Base-by-base conservation (phyloP, 2,113 vertebrate species). In the Phyllostomus hastatus region DNA sequence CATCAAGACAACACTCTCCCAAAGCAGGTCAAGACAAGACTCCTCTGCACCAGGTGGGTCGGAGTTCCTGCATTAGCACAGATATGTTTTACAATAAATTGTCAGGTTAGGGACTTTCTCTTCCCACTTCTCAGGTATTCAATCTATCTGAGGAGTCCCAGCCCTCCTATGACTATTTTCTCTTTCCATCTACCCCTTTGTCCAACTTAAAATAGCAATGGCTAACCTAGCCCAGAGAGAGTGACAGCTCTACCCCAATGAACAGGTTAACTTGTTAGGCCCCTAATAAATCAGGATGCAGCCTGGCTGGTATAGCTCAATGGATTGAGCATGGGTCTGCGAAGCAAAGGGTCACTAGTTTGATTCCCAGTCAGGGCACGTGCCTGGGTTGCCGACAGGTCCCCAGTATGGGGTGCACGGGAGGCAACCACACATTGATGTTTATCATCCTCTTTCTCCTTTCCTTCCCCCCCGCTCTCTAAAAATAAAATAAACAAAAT, bases 1-100 rank as follows among this genome's bases (percentile, higher is more conserved):
- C 98, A 98, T 98, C 98, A 98, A 98, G 98, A 98, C 98, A 98
- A 98, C 97, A 98, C 98, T 98, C 98, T 98, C 98, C 98, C 98
- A 98, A 98, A 98, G 98, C 98, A 98, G 98, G 98, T 98, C 98
- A 98, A 98, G 98, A 98, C 97, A 98, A 98, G 98, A 97, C 98
- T 98, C 98, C 98, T 98, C 98, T 98, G 98, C 98, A 98, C 98
- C 98, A 98, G 98, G 98, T 98, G 97, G 97, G 98, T 98, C 96
- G 98, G 98, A 98, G 98, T 97, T 98, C 98, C 98, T 98, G 98
- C 98, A 98, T 98, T 87, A 98, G 98, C 97, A 98, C 98, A 98
- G 98, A 98, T 97, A 98, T 0, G 97, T 98, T 98, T 98, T 97
- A 98, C 91, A 98, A 97, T 98, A 97, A 98, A 98, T 98, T 96